Evolutionary conservation across 2,888 invertebrate species (phyloP), one percentile per base, ranked within the genome.

Genomic region (Phrixothrix hirtus): DNA sequence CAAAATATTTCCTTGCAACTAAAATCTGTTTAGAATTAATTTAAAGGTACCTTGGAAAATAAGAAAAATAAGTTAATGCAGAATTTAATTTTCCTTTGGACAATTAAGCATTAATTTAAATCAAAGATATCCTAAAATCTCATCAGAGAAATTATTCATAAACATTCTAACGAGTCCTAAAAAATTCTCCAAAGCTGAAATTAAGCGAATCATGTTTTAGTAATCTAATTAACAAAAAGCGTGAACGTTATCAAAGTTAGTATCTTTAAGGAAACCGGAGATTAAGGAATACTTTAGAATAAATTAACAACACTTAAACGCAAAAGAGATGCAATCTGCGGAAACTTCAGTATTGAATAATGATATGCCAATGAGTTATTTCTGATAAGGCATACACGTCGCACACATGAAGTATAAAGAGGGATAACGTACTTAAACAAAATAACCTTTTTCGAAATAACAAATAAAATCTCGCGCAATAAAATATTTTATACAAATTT

Each of bases 271-370:
- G 37, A 39, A 47, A 38, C 37, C 47, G 38, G 38, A 47, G 38
- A 21, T 21, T 21, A 21, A 21, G 47, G 37, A 47, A 32, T 32
- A 39, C 38, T 31, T 6, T 29, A 12, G 32, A 38, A 46, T 47
- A 47, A 47, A 47, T 47, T 47, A 47, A 31, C 39, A 38, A 29
- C 37, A 46, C 21, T 37, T 21, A 31, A 39, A 34, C 25, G 47
- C 38, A 47, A 47, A 26, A 32, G 12, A 21, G 47, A 47, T 38
- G 47, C 12, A 38, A 47, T 38, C 38, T 25, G 25, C 37, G 39
- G 47, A 47, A 47, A 47, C 39, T 47, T 47, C 11, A 21, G 14
- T 47, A 47, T 47, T 47, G 39, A 47, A 32, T 47, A 47, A n/a
- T n/a, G n/a, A n/a, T n/a, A n/a, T n/a, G n/a, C n/a, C n/a, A n/a